Conservation (phyloP, 2,888 invertebrate species). For the Seira ritae region DNA sequence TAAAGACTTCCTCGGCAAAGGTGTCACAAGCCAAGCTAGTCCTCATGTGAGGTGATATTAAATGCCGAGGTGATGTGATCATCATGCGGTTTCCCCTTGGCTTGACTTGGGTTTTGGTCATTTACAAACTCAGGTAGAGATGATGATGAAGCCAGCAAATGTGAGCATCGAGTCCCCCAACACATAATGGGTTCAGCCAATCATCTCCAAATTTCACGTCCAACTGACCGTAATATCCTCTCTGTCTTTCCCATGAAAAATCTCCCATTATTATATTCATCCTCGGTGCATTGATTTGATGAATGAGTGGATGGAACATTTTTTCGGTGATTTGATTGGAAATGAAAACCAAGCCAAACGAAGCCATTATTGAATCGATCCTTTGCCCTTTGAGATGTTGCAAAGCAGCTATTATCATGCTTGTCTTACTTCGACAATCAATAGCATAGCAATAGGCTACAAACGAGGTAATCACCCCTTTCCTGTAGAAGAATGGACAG, state of each 20-base stretch:
- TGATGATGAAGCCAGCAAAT: slow-evolving; percentile 24
- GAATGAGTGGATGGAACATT: slow-evolving; percentile 24
- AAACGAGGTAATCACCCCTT: background rate
- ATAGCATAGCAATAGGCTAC: background rate
- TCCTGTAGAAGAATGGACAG: background rate
- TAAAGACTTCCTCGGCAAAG: background rate
- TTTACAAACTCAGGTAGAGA: slow-evolving; percentile 20
- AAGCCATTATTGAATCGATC: background rate
- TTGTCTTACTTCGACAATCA: background rate
- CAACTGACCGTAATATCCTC: slow-evolving; percentile 66
- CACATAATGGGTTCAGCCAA: background rate
- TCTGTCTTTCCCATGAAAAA: slow-evolving; percentile 58
- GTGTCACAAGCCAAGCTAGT: background rate
- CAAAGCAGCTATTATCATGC: background rate
- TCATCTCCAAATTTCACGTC: slow-evolving; percentile 62
- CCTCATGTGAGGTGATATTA: background rate
- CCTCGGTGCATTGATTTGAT: slow-evolving; percentile 32
- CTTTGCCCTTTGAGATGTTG: slow-evolving; percentile 17
- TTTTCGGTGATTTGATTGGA: slow-evolving; percentile 31
- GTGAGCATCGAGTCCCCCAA: too few species aligned
- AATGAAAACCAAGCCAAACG: background rate
- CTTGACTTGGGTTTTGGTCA: slow-evolving; percentile 19
- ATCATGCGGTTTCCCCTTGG: slow-evolving; percentile 38
- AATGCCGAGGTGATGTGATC: background rate
- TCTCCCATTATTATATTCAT: slow-evolving; percentile 37